Conservation (phyloP, 2,113 vertebrate species). For the Hippocampus mohnikei region DNA sequence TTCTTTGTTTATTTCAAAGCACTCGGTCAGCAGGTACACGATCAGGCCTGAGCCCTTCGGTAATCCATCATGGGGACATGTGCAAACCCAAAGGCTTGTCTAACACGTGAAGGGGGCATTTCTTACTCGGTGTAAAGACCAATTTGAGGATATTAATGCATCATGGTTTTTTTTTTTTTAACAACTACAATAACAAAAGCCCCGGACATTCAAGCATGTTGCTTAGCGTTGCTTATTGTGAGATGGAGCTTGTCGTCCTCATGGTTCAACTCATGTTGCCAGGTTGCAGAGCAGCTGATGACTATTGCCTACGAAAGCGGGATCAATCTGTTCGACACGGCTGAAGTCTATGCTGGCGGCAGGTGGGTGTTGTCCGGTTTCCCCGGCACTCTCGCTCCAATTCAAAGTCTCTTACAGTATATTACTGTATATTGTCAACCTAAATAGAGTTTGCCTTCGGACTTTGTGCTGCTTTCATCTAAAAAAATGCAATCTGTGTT, state of each 20-base stretch:
- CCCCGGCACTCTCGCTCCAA: background rate
- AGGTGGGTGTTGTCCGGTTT: conserved; percentile 74
- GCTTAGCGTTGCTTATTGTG: background rate
- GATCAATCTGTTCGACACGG: conserved; percentile 96
- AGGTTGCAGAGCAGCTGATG: conserved; percentile 97
- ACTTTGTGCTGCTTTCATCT: background rate
- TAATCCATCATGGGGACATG: background rate
- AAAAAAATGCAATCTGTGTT: too few species aligned
- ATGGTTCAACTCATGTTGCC: conserved; percentile 3
- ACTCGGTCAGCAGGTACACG: background rate
- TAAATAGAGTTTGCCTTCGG: conserved; percentile 17
- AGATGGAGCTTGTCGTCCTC: background rate
- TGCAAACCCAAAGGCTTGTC: background rate
- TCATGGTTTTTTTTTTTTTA: background rate
- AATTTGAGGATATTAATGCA: background rate
- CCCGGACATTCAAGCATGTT: background rate
- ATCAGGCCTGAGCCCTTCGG: background rate
- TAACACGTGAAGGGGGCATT: background rate
- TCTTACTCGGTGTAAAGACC: background rate
- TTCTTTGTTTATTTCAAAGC: background rate
- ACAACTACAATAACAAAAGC: too few species aligned
- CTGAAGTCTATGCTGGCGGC: conserved; percentile 93
- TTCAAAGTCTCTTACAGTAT: background rate
- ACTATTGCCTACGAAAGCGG: conserved; percentile 95
- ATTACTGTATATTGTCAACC: conserved; percentile 17